Base-by-base conservation (phyloP, 2,888 invertebrate genomes). In the Dysmachus trigonus region DNA sequence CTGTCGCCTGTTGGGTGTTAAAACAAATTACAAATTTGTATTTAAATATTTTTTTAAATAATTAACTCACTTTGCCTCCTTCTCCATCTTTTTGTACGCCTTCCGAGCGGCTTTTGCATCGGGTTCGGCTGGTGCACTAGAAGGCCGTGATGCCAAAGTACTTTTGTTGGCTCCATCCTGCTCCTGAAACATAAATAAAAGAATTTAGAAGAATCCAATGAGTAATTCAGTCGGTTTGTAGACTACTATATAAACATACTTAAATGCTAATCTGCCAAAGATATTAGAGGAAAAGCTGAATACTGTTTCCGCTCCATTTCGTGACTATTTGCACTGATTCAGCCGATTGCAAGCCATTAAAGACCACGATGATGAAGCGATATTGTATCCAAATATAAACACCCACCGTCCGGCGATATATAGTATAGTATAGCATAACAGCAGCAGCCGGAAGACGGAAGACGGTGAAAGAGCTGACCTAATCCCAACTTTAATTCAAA, bases 41-140 rank as follows among this genome's bases (percentile, higher is more conserved):
- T 27, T 73, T 73, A 35, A 41, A 74, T 35, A 30, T n/a, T 35
- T 18, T 30, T 13, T 62, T 8, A 82, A 51, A 74, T 30, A 85
- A 62, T 27, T 47, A 1, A 89, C 89, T 89, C 87, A 91, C 91
- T 90, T 90, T 77, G 92, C 92, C 88, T 92, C 92, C 86, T 92
- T 92, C 86, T 92, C 92, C 91, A 92, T 91, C 88, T 91, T 91
- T 87, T 92, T 92, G 86, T 91, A 91, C 71, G 91, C 91, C 88
- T 92, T 91, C 76, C 91, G 90, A 51, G 92, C 91, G 85, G 91
- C 91, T 89, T 92, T 92, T 87, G 91, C 91, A 89, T 91, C 91
- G 76, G 91, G 91, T 87, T 92, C 92, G 81, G 90, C 90, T 47
- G 92, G 92, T 79, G 92, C 92, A 89, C 92, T 92, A 30, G 92